Conservation (phyloP, 2,113 vertebrate species). For the Boleophthalmus pectinirostris region DNA sequence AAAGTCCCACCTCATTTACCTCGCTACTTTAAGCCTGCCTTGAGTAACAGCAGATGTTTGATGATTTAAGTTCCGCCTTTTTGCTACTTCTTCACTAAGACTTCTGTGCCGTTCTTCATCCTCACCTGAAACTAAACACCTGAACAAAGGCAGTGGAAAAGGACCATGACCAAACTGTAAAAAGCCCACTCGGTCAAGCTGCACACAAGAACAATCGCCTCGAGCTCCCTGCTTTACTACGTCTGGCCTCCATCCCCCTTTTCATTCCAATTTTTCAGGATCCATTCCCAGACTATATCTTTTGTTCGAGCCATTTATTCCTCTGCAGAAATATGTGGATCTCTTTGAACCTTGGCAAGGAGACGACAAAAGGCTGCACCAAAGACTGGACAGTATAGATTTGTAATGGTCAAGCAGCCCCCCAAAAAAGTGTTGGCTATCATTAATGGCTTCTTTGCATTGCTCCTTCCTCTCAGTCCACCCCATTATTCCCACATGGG, state of each 20-base stretch:
- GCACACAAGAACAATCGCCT: conserved; percentile 34
- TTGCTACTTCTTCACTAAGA: conserved; percentile 47
- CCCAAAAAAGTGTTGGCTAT: conserved; percentile 36
- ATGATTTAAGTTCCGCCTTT: conserved; percentile 21
- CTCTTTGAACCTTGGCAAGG: conserved; percentile 33
- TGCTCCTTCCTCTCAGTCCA: conserved; percentile 21
- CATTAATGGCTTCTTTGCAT: conserved; percentile 37
- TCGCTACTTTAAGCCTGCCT: conserved; percentile 25
- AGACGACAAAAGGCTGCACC: conserved; percentile 22
- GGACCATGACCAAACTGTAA: conserved; percentile 47
- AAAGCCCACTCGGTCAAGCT: conserved; percentile 56
- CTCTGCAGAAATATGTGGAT: conserved; percentile 16
- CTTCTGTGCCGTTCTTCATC: conserved; percentile 40
- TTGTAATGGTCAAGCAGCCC: conserved; percentile 29
- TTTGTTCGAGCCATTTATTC: conserved; percentile 27
- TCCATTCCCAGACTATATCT: conserved; percentile 23
- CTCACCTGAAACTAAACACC: conserved; percentile 67
- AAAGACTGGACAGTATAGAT: conserved; percentile 29
- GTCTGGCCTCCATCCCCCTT: conserved; percentile 36
- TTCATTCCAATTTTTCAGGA: conserved; percentile 27
- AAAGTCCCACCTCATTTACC: conserved; percentile 15
- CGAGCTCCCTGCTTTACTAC: conserved; percentile 35
- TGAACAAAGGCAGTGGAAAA: conserved; percentile 40
- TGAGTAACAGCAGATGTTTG: conserved; percentile 37
- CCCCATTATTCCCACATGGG: conserved; percentile 10